Conservation (phyloP, 2,113 vertebrate genomes). For the Neopipo cinnamomea region DNA sequence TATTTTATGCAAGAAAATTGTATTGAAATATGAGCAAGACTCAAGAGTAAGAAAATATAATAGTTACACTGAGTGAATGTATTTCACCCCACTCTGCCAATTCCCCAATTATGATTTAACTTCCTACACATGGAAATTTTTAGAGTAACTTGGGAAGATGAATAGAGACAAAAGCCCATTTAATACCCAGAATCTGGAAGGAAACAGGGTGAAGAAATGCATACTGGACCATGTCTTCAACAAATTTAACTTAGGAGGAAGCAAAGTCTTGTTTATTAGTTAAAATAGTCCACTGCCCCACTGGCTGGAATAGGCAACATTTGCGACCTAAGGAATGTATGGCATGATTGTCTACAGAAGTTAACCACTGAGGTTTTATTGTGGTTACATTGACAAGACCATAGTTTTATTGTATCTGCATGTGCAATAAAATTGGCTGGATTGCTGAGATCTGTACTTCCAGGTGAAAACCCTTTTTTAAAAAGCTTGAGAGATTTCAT, state of each 20-base stretch:
- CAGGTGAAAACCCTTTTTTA: background rate
- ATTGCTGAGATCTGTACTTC: background rate
- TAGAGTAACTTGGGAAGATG: background rate
- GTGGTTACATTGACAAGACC: background rate
- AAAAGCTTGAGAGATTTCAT: background rate
- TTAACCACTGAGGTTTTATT: background rate
- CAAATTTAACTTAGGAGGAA: background rate
- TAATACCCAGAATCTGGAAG: background rate
- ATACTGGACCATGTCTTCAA: background rate
- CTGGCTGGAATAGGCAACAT: background rate
- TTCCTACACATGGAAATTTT: background rate
- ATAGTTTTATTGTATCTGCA: background rate
- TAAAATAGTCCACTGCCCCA: background rate
- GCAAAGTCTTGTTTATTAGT: background rate
- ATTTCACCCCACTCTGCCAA: background rate
- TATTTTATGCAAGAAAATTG: background rate
- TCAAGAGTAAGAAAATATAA: background rate
- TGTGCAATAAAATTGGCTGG: background rate
- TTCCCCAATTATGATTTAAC: background rate
- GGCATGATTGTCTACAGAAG: background rate
- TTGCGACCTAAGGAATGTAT: background rate
- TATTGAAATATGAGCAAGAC: background rate
- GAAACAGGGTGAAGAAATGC: background rate
- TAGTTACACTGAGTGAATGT: background rate
- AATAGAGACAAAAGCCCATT: background rate